Percentiles rank a stretch among this genome's conserved stretches.
phyloP scores from a whole-genome alignment of 2,797 vertebrate species.

The Micropoecilia bifurca region DNA sequence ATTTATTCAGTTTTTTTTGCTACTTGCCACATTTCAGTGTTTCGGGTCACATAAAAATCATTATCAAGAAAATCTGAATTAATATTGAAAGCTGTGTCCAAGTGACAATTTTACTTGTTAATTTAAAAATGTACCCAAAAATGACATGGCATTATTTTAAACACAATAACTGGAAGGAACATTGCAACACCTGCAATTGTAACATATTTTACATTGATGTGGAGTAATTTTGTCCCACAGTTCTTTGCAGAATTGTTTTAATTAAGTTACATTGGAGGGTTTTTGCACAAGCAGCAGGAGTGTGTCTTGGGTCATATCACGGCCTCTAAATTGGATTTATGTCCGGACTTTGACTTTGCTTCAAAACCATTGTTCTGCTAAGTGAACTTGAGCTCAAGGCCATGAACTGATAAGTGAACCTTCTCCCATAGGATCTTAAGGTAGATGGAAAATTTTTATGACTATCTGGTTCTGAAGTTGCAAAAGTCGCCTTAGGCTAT shows the following conservation, averaged over 20 bases:
- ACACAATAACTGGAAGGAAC: not conserved
- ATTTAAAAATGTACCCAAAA: not conserved
- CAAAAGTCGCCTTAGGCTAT: not conserved
- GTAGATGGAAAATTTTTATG: not conserved
- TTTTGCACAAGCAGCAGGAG: not conserved
- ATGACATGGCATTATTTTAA: not conserved
- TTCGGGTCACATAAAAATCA: not conserved
- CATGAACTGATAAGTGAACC: not conserved
- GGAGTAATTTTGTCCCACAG: not conserved
- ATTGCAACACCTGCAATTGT: not conserved
- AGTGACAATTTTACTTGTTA: not conserved
- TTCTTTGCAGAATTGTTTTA: not conserved
- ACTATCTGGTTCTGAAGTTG: not conserved
- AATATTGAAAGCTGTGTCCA: not conserved
- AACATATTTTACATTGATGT: not conserved
- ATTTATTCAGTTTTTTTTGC: not conserved
- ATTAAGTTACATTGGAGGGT: not conserved
- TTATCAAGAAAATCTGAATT: not conserved
- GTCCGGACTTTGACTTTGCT: not conserved
- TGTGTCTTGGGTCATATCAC: not conserved
- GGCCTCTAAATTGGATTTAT: not conserved
- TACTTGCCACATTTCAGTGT: not conserved
- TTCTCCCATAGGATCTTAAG: not conserved
- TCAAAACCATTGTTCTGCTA: not conserved
- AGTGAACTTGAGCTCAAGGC: constrained; percentile 1